Evolutionary conservation across 2,797 vertebrate genomes (phyloP), one percentile per base, ranked within the genome.

Genomic region (Pogonophryne albipinna): DNA sequence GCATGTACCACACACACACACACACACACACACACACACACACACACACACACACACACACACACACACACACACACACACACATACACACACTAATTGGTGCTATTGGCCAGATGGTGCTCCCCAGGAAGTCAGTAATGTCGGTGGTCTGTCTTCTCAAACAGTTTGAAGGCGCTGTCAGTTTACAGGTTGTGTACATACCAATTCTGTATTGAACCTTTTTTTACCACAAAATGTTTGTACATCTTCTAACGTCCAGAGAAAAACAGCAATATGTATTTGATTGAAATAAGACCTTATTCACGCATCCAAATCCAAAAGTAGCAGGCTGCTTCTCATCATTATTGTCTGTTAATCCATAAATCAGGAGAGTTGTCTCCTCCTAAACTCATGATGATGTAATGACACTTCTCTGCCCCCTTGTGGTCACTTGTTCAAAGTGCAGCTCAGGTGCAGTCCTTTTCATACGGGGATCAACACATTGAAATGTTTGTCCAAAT

Each of bases 91-190:
- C 60, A 49, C 13, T 4, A 44, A 64, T 57, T 46, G 23, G 49
- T 49, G 42, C 41, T 34, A 0, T 42, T 7, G 46, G 31, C 51
- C 72, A 80, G 71, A 62, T 73, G 74, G 68, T 20, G 55, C 70
- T 75, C 71, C 62, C 31, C 47, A 42, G 59, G 59, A 38, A 9
- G 73, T 51, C 73, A 64, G 34, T 66, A 11, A 53, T 49, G 80
- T 52, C 2, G 1, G 44, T 38, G 20, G 44, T 60, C n/a, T 70
- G 60, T 71, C 23, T 53, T 17, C 38, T 52, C 69, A 4, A 6
- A 41, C 42, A 23, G 65, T 50, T 45, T 51, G 13, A 6, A 15
- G 42, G 31, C 17, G 47, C 38, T 19, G 60, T 41, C 56, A 41
- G 55, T 31, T 62, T 42, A 1, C 50, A 53, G 57, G 63, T 41